A percentile compares a stretch with the other conserved stretches of the same genome.
Evolutionary conservation across 2,113 vertebrate species (phyloP).

Genomic region (Apodemus sylvaticus): DNA sequence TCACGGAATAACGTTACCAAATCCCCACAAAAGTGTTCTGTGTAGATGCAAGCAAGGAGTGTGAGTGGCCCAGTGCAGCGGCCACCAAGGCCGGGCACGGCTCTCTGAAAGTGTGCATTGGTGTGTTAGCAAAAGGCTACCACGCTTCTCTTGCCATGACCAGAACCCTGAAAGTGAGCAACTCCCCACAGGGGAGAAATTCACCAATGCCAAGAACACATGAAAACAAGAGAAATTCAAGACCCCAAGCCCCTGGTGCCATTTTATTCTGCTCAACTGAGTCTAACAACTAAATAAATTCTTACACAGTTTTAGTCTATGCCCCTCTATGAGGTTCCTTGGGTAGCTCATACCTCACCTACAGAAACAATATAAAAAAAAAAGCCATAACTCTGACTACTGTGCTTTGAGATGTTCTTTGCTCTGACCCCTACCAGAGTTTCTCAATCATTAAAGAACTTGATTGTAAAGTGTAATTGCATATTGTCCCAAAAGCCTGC

Average conservation of each 20-base stretch:
- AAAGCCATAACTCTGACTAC: not conserved
- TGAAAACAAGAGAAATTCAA: conserved; percentile 47
- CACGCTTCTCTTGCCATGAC: conserved; percentile 40
- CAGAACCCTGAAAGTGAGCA: conserved; percentile 61
- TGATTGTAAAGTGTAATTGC: not conserved
- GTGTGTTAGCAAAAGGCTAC: not conserved
- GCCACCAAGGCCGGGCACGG: not conserved
- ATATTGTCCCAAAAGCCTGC: not conserved
- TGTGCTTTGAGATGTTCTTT: conserved; percentile 44
- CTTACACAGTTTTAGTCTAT: conserved; percentile 5
- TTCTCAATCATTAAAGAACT: conserved; percentile 33
- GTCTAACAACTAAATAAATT: not conserved
- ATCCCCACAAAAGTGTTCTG: conserved; percentile 26
- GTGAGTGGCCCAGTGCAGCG: conserved; percentile 22
- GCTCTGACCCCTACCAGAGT: not conserved
- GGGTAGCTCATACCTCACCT: conserved; percentile 42
- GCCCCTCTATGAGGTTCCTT: not conserved
- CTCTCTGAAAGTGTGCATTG: conserved; percentile 32
- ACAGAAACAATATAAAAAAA: not conserved
- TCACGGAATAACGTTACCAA: conserved; percentile 33
- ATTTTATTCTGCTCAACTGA: conserved; percentile 55
- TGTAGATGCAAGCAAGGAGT: conserved; percentile 28
- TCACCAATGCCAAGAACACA: conserved; percentile 28
- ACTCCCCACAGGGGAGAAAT: not conserved
- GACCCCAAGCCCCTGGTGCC: conserved; percentile 9